Conservation (phyloP, 2,113 vertebrate genomes). For the Heterotis niloticus region DNA sequence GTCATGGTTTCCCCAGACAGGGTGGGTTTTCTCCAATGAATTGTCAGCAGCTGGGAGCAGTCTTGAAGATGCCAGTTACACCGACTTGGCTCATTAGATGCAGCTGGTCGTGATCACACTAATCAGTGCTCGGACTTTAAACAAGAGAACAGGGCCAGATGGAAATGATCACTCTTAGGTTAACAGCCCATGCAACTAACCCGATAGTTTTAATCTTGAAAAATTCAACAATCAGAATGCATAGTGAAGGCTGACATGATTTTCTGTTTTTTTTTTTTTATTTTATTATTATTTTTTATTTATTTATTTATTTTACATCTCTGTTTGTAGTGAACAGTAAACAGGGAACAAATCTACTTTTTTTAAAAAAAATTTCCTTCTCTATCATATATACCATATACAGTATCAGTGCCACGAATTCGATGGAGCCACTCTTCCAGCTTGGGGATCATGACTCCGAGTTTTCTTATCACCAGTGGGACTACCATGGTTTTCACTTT, state of each 20-base stretch:
- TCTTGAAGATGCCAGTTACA: not conserved
- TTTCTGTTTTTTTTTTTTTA: not conserved
- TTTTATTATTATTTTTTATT: not conserved
- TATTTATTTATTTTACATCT: not conserved
- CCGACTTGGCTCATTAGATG: not conserved
- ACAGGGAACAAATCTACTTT: no score
- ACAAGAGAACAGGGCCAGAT: not conserved
- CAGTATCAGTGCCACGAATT: no score
- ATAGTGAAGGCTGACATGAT: not conserved
- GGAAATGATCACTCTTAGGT: not conserved
- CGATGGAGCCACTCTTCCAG: no score
- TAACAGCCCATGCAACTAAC: not conserved
- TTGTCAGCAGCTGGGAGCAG: not conserved
- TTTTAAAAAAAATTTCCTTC: no score
- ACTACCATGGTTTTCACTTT: no score
- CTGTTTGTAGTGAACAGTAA: no score
- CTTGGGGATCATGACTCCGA: no score
- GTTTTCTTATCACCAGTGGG: no score
- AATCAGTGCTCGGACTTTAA: conserved; percentile 3
- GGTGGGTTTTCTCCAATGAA: no score
- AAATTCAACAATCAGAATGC: not conserved
- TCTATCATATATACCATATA: no score
- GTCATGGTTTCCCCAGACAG: no score
- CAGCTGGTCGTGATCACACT: not conserved
- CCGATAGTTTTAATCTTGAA: not conserved